Evolutionary conservation across 2,113 vertebrate species (phyloP).

Genomic region (Sinocyclocheilus rhinocerous): DNA sequence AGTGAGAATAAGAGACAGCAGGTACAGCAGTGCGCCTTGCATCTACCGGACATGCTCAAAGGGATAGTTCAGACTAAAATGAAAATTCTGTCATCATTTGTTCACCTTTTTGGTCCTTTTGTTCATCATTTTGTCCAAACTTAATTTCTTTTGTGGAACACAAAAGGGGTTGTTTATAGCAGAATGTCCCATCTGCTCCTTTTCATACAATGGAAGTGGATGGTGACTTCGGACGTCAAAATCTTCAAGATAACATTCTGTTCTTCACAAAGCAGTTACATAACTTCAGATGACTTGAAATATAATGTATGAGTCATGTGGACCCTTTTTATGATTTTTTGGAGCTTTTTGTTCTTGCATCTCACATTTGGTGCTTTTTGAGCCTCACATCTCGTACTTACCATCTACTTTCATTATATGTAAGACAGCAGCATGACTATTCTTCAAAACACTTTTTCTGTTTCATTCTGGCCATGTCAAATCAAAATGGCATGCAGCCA

Average conservation of each 20-base stretch:
- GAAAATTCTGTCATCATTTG: neutral
- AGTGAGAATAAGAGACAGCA: neutral
- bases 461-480: neutral
- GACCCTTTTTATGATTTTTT: neutral
- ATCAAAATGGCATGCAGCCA: neutral
- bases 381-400: neutral
- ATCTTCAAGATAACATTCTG: neutral
- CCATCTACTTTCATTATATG: neutral
- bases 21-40: neutral
- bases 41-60: neutral
- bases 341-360: neutral
- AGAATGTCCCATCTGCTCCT: neutral
- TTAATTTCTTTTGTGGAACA: neutral
- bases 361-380: neutral
- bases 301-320: neutral
- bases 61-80: conserved; percentile 1
- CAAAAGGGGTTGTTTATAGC: neutral
- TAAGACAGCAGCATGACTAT: neutral
- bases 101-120: neutral
- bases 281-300: neutral
- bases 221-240: neutral
- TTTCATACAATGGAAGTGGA: neutral
- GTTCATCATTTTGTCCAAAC: neutral
- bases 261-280: neutral
- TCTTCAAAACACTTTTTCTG: neutral